Base-by-base conservation (phyloP, 2,113 vertebrate genomes). In the Microtus montanus region DNA sequence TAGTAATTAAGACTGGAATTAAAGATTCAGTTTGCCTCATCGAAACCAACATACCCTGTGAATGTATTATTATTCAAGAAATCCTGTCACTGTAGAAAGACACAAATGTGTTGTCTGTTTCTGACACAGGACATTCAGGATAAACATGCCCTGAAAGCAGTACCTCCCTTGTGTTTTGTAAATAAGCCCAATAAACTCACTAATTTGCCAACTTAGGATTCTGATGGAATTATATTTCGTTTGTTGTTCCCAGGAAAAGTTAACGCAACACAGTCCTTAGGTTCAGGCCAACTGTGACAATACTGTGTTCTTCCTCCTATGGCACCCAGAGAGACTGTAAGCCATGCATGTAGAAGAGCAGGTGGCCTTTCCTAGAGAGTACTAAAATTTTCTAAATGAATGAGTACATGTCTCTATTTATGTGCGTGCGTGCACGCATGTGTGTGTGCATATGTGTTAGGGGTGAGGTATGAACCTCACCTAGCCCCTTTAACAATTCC, bases 381-480 rank as follows among this genome's bases (percentile, higher is more conserved):
- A 22, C 49, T 83, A 64, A 13, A 20, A 4, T 8, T 33, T 49
- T 71, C 73, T 47, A 77, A 41, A 2, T 24, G 78, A 79, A 26
- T 30, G 30, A 89, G 17, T 1, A 0, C 1, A 6, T 73, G 13
- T 3, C 28, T 20, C 19, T 75, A 11, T 28, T 35, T n/a, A 4
- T 9, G 68, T 70, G 19, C 8, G 2, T 35, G 44, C 2, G 0
- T 26, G 20, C 22, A 10, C 4, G 3, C 30, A 30, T 33, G 26
- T 77, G 75, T 33, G 44, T 19, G 15, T 20, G 2, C 11, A 19
- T 54, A 9, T 35, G 49, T 80, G 30, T 79, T 28, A 22, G 35
- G 35, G 54, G 80, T 83, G 24, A 26, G 14, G 80, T 61, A 8
- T 38, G 12, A 82, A 90, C 19, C 11, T 92, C 49, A 88, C 33